Percentiles rank a stretch among this genome's conserved stretches.
These are phyloP conservation scores for Mesitornis unicolor DNA, from an alignment of 2,113 vertebrate species.

Conservation along the genomic window DNA sequence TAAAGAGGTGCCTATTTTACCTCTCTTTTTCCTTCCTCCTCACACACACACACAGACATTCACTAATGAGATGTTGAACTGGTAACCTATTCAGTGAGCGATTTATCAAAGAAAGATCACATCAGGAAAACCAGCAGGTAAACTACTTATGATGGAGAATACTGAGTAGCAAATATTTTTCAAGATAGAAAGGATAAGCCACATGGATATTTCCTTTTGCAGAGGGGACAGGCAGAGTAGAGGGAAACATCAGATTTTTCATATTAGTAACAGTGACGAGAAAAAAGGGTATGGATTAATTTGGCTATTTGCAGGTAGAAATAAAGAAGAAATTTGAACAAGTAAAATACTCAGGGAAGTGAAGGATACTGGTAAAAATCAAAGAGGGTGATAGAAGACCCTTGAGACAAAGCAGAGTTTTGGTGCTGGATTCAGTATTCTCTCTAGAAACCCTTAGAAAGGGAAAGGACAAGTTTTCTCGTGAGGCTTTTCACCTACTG, in stretches of 20 bases:
- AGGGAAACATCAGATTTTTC: background rate
- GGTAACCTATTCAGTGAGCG: background rate
- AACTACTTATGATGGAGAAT: background rate
- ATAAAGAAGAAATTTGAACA: background rate
- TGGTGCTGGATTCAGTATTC: background rate
- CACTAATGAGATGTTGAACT: background rate
- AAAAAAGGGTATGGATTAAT: background rate
- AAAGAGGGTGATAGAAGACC: background rate
- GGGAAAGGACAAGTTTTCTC: background rate
- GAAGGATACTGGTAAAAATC: background rate
- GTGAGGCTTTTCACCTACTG: background rate
- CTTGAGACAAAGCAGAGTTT: background rate
- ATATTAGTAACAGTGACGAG: background rate
- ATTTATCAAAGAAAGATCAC: background rate
- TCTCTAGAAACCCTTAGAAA: background rate
- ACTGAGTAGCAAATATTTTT: background rate
- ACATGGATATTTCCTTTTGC: background rate
- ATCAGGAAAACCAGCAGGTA: background rate
- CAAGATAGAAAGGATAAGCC: background rate
- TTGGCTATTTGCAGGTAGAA: background rate
- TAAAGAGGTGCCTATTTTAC: background rate
- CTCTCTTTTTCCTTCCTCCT: background rate
- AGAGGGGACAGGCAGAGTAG: background rate
- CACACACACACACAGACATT: background rate
- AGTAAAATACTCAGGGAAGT: background rate